These are phyloP conservation scores for Subanguina moxae DNA, from an alignment of 1,140 invertebrate genomes.

Conservation along the genomic window DNA sequence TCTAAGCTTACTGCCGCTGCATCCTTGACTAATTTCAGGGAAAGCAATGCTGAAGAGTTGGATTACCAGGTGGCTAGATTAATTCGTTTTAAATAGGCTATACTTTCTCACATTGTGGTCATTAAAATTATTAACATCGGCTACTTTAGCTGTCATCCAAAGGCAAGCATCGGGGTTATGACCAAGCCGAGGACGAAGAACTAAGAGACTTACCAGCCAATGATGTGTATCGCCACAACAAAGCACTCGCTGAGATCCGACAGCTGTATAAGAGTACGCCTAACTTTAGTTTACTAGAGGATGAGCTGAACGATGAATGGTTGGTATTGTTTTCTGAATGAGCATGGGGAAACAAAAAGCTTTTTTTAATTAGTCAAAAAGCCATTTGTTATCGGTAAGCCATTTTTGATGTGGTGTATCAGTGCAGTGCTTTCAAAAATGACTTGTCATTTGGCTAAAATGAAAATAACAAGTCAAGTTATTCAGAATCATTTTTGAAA, in stretches of 20 bases:
- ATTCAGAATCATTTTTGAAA: no score
- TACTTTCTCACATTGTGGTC: neutral
- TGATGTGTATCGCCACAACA: conserved; percentile 5
- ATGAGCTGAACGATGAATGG: neutral
- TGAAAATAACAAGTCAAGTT: no score
- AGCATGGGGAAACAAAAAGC: no score
- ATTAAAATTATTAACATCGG: neutral
- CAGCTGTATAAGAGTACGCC: conserved; percentile 9
- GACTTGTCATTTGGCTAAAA: no score
- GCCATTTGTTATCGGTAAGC: no score
- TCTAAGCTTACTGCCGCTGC: neutral
- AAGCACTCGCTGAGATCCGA: conserved; percentile 7
- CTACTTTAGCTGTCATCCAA: neutral
- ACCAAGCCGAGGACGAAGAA: no score
- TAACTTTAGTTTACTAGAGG: conserved; percentile 3
- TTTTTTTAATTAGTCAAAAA: no score
- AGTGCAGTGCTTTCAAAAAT: no score
- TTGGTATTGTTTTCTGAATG: neutral
- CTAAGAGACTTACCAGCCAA: neutral
- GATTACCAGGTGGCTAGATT: neutral
- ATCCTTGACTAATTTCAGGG: neutral
- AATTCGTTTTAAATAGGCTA: neutral
- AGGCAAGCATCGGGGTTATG: no score
- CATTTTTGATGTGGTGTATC: no score
- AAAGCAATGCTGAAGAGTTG: neutral